These are phyloP conservation scores for Poliocrania exsul DNA, from an alignment of 2,797 vertebrate species.

Conservation along the genomic window DNA sequence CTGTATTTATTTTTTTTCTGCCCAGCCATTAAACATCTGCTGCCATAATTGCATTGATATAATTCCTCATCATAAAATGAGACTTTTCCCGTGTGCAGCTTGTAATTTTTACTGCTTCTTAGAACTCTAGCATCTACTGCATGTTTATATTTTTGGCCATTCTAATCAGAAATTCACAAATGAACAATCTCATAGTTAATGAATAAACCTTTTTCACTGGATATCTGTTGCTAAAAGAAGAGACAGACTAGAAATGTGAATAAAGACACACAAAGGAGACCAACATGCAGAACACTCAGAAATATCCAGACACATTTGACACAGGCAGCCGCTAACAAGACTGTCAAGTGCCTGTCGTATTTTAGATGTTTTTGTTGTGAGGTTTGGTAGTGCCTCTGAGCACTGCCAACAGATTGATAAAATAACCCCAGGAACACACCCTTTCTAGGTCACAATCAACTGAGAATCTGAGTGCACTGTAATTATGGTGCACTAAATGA, in stretches of 20 bases:
- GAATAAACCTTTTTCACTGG: background rate
- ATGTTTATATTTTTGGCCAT: background rate
- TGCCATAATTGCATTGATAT: background rate
- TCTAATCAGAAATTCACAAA: background rate
- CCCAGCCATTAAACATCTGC: background rate
- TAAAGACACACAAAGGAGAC: background rate
- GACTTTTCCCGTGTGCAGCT: background rate
- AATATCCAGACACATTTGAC: background rate
- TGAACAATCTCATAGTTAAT: background rate
- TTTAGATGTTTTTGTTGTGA: constrained; percentile 28
- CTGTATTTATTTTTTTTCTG: background rate
- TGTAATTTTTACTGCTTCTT: background rate
- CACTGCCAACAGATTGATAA: constrained; percentile 41
- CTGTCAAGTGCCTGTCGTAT: background rate
- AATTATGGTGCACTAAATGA: constrained; percentile 70
- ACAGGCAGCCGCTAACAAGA: background rate
- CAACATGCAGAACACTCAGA: background rate
- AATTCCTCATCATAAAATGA: background rate
- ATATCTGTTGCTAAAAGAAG: background rate
- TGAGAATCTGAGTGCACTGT: constrained; percentile 47
- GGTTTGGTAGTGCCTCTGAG: background rate
- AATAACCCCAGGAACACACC: constrained; percentile 41
- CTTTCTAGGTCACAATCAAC: constrained; percentile 60
- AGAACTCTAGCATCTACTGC: background rate
- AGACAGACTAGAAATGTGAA: background rate